Evolutionary conservation across 2,113 vertebrate genomes (phyloP).

Genomic region (Arothron firmamentum): DNA sequence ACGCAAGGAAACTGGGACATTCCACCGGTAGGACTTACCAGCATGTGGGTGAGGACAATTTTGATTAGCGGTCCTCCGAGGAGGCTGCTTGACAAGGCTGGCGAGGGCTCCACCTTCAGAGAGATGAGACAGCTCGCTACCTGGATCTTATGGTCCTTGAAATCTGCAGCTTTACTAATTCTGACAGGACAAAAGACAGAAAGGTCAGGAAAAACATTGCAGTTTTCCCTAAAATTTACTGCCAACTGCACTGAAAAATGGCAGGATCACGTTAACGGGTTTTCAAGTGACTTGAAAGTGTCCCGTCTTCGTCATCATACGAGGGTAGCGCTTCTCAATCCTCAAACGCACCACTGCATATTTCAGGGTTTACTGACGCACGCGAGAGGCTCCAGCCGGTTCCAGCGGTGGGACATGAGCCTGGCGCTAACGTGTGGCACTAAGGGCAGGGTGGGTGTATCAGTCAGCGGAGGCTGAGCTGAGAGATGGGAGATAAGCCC

Average conservation of each 20-base stretch:
- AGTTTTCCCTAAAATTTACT: too few relatives aligned
- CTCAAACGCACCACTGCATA: not conserved
- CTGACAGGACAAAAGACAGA: conserved; percentile 54
- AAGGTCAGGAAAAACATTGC: not conserved
- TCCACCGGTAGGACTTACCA: conserved; percentile 76
- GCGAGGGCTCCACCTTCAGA: conserved; percentile 84
- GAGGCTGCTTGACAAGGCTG: conserved; percentile 79
- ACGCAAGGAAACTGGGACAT: not conserved
- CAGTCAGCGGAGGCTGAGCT: conserved; percentile 54
- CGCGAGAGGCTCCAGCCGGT: not conserved
- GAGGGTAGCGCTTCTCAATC: not conserved
- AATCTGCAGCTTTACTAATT: conserved; percentile 78
- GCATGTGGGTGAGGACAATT: conserved; percentile 80
- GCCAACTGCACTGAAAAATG: not conserved
- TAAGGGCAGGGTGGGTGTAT: conserved; percentile 70
- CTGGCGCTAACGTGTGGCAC: conserved; percentile 3
- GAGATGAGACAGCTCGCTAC: conserved; percentile 86
- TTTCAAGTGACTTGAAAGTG: conserved; percentile 5
- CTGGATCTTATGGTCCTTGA: conserved; percentile 78
- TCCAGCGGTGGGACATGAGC: conserved; percentile 24
- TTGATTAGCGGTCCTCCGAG: conserved; percentile 84
- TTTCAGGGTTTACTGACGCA: conserved; percentile 22
- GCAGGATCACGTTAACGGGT: conserved; percentile 4
- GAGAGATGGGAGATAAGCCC: conserved; percentile 55
- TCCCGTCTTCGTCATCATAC: conserved; percentile 22